Percentiles rank a stretch among this genome's conserved stretches.
Evolutionary conservation across 1,140 invertebrate species (phyloP).

Genomic region (Euglossa dilemma): DNA sequence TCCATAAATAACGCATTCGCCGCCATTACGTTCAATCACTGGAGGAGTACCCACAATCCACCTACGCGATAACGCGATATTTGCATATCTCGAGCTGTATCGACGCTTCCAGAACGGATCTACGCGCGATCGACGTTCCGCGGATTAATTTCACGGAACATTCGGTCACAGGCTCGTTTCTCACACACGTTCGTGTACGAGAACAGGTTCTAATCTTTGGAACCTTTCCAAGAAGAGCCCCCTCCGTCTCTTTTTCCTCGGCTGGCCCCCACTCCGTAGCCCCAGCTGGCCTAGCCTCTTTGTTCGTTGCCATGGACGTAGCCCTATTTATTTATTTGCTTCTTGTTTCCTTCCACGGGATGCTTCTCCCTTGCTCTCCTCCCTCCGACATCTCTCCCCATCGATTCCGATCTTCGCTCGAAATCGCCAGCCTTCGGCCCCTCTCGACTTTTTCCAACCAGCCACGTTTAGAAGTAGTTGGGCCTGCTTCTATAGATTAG

Average conservation of each 20-base stretch:
- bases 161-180: background rate
- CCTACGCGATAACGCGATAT: background rate
- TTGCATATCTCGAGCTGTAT: background rate
- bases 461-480: background rate
- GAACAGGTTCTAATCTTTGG: slow-evolving; percentile 56
- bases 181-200: background rate
- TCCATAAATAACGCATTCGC: background rate
- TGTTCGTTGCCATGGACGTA: slow-evolving; percentile 22
- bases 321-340: slow-evolving; percentile 45
- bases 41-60: background rate
- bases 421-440: background rate
- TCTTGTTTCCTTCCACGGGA: slow-evolving; percentile 30
- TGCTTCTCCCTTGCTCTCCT: background rate
- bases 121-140: background rate
- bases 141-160: slow-evolving; percentile 19
- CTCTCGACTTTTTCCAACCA: background rate
- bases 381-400: background rate
- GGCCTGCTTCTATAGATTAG: background rate
- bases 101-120: background rate
- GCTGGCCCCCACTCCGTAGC: background rate
- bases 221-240: slow-evolving; percentile 53
- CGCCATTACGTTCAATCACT: background rate
- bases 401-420: background rate
- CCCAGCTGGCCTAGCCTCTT: slow-evolving; percentile 15
- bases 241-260: background rate